Conservation (phyloP, 2,797 vertebrate species). For the Oreochromis mossambicus region DNA sequence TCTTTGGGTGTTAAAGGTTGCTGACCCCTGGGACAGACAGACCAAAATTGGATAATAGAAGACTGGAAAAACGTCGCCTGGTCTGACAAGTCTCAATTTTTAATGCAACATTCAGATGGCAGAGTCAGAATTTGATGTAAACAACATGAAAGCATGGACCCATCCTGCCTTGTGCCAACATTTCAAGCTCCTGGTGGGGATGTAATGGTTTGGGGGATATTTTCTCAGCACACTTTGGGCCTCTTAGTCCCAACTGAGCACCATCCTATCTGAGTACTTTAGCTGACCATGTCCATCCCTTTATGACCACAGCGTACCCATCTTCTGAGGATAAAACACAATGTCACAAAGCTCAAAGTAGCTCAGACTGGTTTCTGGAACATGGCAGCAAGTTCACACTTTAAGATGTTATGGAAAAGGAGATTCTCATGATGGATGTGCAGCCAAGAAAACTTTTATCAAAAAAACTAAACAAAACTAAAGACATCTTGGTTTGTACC, state of each 20-base stretch:
- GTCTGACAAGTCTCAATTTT: neutral
- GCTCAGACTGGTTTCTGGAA: neutral
- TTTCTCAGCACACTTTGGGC: neutral
- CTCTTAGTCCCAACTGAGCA: neutral
- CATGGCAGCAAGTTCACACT: neutral
- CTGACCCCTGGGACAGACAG: neutral
- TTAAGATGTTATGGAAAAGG: neutral
- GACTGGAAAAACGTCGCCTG: neutral
- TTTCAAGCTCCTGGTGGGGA: neutral
- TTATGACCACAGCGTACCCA: neutral
- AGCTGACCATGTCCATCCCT: neutral
- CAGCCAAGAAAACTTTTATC: neutral
- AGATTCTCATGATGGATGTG: neutral
- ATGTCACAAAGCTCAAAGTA: neutral
- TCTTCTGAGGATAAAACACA: neutral
- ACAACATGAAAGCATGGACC: neutral
- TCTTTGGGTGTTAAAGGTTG: too few species aligned
- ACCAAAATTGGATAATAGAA: neutral
- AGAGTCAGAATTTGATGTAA: neutral
- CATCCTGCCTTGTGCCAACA: neutral
- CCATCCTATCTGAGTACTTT: neutral
- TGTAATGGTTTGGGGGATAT: neutral
- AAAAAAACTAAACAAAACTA: neutral
- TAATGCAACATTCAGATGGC: neutral
- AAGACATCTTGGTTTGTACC: neutral